A percentile compares a stretch with the other conserved stretches of the same genome.
phyloP scores from a whole-genome alignment of 2,888 invertebrate species.

The Euphydryas editha region DNA sequence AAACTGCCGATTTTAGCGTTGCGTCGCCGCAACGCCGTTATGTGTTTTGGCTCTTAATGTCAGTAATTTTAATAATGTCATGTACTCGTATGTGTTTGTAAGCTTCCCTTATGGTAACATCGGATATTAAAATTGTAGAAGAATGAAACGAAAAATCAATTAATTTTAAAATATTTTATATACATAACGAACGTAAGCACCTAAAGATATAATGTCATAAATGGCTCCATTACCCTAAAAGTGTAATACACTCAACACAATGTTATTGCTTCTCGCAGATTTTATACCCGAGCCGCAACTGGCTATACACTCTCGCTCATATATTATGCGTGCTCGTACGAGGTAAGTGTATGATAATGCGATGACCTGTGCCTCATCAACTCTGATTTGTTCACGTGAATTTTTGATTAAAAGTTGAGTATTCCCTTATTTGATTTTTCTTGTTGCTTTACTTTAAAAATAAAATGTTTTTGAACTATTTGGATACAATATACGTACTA shows the following conservation, averaged over 20 bases:
- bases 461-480: neutral
- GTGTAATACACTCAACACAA: constrained; percentile 36
- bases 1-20: too few species aligned
- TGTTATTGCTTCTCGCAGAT: constrained; percentile 22
- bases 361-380: constrained; percentile 25
- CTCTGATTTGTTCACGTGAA: constrained; percentile 15
- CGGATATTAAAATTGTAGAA: too few species aligned
- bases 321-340: constrained; percentile 28
- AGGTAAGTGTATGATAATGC: constrained; percentile 30
- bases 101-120: too few species aligned
- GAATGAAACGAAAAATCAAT: too few species aligned
- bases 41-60: too few species aligned
- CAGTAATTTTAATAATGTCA: too few species aligned
- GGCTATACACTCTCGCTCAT: constrained; percentile 12
- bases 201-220: constrained; percentile 23
- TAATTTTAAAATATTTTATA: too few species aligned
- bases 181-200: constrained; percentile 3
- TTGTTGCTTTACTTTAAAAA: neutral
- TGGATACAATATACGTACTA: too few species aligned
- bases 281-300: constrained; percentile 25
- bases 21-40: too few species aligned
- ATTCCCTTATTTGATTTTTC: neutral
- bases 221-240: constrained; percentile 34
- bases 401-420: neutral
- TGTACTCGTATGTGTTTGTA: too few species aligned